Conservation (phyloP, 2,113 vertebrate species). For the Willisornis vidua region DNA sequence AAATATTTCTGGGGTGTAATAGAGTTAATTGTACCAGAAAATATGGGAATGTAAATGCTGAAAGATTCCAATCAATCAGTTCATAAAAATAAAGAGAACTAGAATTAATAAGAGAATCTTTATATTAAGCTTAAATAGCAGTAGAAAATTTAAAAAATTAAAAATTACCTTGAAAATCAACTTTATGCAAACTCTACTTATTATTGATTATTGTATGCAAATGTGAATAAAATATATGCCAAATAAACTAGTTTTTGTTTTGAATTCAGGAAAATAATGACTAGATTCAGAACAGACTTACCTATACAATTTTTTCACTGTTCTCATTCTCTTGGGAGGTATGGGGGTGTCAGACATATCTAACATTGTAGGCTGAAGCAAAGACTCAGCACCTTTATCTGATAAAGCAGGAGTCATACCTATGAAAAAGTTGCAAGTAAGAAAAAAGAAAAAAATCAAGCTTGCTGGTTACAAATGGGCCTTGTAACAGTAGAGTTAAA, state of each 20-base stretch:
- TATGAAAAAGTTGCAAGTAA: constrained; percentile 25
- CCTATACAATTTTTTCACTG: constrained; percentile 59
- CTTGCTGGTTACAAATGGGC: not conserved
- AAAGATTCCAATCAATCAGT: not conserved
- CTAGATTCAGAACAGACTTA: constrained; percentile 2
- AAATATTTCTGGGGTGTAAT: not conserved
- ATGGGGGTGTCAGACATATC: constrained; percentile 65
- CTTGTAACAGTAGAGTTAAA: not conserved
- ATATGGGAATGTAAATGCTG: not conserved
- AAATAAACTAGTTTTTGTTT: not conserved
- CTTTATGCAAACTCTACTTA: not conserved
- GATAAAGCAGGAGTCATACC: constrained; percentile 75
- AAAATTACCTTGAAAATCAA: not conserved
- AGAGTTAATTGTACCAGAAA: not conserved
- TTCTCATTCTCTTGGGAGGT: constrained; percentile 76
- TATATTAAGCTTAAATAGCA: not conserved
- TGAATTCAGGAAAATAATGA: not conserved
- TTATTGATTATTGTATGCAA: not conserved
- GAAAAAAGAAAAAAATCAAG: not conserved
- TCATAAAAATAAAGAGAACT: not conserved
- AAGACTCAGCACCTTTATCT: constrained; percentile 48
- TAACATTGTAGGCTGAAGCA: constrained; percentile 12
- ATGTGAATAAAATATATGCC: not conserved
- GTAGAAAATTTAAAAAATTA: not conserved
- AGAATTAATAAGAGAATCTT: not conserved